Base-by-base conservation (phyloP, 2,888 invertebrate species). In the Caradrina clavipalpis region DNA sequence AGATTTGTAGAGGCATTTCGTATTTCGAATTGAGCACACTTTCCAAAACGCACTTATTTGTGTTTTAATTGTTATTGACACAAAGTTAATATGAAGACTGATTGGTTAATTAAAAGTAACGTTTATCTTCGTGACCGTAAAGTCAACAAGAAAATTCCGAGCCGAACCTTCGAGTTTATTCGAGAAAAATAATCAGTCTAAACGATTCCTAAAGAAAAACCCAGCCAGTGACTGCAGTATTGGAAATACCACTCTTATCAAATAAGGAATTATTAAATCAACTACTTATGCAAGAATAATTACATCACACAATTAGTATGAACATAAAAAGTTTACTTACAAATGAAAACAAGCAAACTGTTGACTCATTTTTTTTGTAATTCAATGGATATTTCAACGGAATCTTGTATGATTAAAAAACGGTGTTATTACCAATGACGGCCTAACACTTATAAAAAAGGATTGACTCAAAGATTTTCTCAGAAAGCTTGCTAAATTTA, bases 181-280 rank as follows among this genome's bases (percentile, higher is more conserved):
- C 51, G 26, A 72, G 8, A 54, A 61, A 51, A 51, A 21, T 13
- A 39, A 45, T 55, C 10, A 21, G 1, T 60, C 2, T 53, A 51
- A 53, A 11, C 22, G 26, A 47, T 73, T 72, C 39, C 26, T 26
- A 15, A n/a, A 45, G 55, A 7, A 68, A 73, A 75, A 55, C 69
- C 59, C 73, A 55, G 11, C 10, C 19, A 45, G 10, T 35, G 35
- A 42, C 22, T 42, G 35, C 5, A 22, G 15, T 51, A n/a, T 72
- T 55, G 69, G 76, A 68, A 73, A 76, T 51, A 60, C 69, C 76
- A 8, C 13, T 50, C 45, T 39, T 56, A 51, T 68, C 39, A 2
- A 50, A 45, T n/a, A 47, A 19, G 45, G 8, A 59, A 19, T 49
- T 39, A 54, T n/a, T 31, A 50, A 15, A 45, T 49, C 39, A 39